Conservation (phyloP, 2,113 vertebrate species). For the Mandrillus leucophaeus region DNA sequence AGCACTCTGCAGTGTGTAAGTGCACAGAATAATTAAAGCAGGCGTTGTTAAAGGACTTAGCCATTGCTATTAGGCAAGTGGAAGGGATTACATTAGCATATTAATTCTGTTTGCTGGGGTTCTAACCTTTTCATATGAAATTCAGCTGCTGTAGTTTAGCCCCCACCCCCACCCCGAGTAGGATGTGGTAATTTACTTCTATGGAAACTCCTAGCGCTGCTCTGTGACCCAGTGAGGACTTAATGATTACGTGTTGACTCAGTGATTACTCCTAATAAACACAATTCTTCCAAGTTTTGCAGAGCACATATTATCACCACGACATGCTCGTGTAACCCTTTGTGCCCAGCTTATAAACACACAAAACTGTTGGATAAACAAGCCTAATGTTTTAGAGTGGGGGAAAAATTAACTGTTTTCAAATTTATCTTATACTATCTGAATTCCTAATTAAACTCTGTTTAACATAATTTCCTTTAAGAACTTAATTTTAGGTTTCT, state of each 20-base stretch:
- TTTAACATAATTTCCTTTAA: background rate
- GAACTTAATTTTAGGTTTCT: background rate
- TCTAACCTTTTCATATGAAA: slow-evolving; percentile 52
- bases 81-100: background rate
- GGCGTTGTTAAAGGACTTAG: slow-evolving; percentile 18
- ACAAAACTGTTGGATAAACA: background rate
- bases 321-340: slow-evolving; percentile 30
- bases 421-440: background rate
- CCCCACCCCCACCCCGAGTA: background rate
- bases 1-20: background rate
- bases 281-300: slow-evolving; percentile 11
- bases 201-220: background rate
- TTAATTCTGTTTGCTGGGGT: slow-evolving; percentile 9
- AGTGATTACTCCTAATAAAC: slow-evolving; percentile 10
- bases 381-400: background rate
- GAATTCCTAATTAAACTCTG: background rate
- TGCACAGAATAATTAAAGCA: slow-evolving; percentile 26
- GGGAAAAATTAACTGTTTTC: background rate
- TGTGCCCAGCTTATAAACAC: background rate
- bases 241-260: background rate
- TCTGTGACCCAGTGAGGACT: background rate
- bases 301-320: background rate
- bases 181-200: background rate
- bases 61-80: background rate
- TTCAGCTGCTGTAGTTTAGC: background rate